A percentile compares a stretch with the other conserved stretches of the same genome.
These are phyloP conservation scores for Lacanobia wlatinum DNA, from an alignment of 2,888 invertebrate genomes.

Conservation along the genomic window DNA sequence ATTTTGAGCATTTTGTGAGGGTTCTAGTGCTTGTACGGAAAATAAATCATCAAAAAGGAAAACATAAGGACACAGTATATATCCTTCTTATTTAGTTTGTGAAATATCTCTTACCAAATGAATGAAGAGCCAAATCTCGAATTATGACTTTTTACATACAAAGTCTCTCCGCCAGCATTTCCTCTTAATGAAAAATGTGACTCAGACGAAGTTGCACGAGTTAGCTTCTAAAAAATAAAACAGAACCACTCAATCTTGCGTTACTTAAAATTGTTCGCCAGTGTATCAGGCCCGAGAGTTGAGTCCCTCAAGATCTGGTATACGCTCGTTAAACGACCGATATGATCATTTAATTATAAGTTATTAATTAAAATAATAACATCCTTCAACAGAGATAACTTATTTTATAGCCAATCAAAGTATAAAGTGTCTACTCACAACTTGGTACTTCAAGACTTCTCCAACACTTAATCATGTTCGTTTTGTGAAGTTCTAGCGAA, in stretches of 20 bases:
- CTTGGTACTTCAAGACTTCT: conserved; percentile 39
- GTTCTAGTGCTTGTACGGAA: too few species aligned
- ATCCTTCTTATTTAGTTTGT: too few species aligned
- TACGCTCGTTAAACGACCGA: background rate
- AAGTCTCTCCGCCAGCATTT: too few species aligned
- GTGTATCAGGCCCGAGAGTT: background rate
- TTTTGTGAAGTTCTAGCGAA: conserved; percentile 47
- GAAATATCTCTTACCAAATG: too few species aligned
- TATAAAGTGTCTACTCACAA: conserved; percentile 35
- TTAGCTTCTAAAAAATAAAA: too few species aligned
- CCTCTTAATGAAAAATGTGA: too few species aligned
- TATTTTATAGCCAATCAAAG: conserved; percentile 53
- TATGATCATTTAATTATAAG: conserved; percentile 24
- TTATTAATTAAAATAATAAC: conserved; percentile 25
- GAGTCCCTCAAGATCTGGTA: background rate
- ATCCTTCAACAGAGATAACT: conserved; percentile 7
- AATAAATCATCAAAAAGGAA: too few species aligned
- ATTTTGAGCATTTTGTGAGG: too few species aligned
- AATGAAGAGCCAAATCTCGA: too few species aligned
- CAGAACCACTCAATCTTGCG: background rate
- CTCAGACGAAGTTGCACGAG: too few species aligned
- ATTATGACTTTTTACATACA: too few species aligned
- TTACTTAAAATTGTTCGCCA: background rate
- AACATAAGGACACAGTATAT: too few species aligned
- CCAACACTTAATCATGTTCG: conserved; percentile 55